Evolutionary conservation across 2,797 vertebrate species (phyloP), one percentile per base, ranked within the genome.

Genomic region (Alfaro cultratus): DNA sequence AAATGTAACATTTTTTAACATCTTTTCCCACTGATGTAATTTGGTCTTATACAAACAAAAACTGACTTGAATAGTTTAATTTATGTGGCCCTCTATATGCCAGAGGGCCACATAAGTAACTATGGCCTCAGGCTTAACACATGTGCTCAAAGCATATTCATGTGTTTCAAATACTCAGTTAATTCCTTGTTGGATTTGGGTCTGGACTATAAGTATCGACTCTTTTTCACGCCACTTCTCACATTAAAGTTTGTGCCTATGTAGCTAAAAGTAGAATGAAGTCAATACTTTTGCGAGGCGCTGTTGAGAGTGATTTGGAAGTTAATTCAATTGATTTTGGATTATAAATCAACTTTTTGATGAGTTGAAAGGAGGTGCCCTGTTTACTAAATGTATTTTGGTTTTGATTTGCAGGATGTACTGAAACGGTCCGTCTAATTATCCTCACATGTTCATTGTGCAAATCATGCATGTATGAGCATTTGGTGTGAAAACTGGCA

Each of bases 401-500:
- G 26, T 60, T 18, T 51, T 39, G 43, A 47, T 75, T 57, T 70
- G 15, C 47, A 36, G 12, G 36, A 29, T 10, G 43, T 26, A 46
- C 47, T 51, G 31, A n/a, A 18, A 73, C 43, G 23, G 26, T 75
- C 76, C 1, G 36, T 0, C 18, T 80, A 47, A 81, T 45, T 12
- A 83, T 0, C 53, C 16, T 77, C n/a, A 3, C 55, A 12, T 76
- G 73, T 71, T 29, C 41, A 10, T 15, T n/a, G 16, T 81, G 29
- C n/a, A 73, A 74, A 77, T 75, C 39, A 80, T 31, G 4, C 45
- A 49, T 71, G 53, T 10, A 26, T 77, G 29, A 7, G 9, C 23
- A 1, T 83, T 77, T 70, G 49, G 31, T 60, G 73, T 80, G 47
- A 83, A 47, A 82, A 78, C 70, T 73, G 43, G 29, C 7, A 34